Evolutionary conservation across 1,140 invertebrate genomes (phyloP).

Genomic region (Argopecten irradians): DNA sequence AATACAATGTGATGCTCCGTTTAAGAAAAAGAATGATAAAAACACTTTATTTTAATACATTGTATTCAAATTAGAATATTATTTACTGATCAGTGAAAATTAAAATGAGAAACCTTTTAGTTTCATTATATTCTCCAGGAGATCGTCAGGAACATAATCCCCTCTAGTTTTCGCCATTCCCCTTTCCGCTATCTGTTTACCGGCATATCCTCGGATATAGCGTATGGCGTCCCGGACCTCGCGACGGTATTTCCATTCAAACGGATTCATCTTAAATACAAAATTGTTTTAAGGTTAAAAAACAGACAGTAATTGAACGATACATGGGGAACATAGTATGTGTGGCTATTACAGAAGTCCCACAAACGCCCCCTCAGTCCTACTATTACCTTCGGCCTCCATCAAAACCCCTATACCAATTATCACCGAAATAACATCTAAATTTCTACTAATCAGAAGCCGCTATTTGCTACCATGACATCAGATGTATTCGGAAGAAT

Average conservation of each 20-base stretch:
- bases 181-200: neutral
- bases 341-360: too few relatives aligned
- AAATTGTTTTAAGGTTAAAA: neutral
- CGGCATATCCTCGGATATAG: neutral
- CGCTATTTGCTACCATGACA: too few relatives aligned
- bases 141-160: neutral
- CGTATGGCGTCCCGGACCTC: neutral
- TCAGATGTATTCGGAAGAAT: neutral
- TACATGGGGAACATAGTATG: too few relatives aligned
- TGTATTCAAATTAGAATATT: too few relatives aligned
- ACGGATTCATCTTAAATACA: neutral
- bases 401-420: too few relatives aligned
- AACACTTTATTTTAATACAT: neutral
- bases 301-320: neutral
- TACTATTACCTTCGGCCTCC: too few relatives aligned
- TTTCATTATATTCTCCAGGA: slow-evolving; percentile 11
- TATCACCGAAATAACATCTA: too few relatives aligned
- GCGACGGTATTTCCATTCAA: neutral
- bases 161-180: neutral
- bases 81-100: neutral
- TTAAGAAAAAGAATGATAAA: neutral
- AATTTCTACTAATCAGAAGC: too few relatives aligned
- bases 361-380: too few relatives aligned
- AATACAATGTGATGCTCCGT: neutral
- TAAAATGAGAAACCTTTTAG: neutral